phyloP scores from a whole-genome alignment of 53 echinoderm and acorn worm genomes.

The Luidia sarsii region DNA sequence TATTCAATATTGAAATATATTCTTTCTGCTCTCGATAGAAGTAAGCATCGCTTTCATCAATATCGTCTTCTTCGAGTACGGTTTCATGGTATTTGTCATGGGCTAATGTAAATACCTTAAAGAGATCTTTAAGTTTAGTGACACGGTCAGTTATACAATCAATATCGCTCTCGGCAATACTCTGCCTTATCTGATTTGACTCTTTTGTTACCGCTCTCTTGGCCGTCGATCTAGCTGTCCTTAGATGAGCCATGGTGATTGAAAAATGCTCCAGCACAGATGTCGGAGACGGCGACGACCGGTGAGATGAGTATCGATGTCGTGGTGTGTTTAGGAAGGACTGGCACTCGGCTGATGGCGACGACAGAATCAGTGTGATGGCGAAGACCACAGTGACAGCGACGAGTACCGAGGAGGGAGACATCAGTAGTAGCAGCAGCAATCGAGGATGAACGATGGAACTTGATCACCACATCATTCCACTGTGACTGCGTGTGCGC shows the following conservation, averaged over 20 bases:
- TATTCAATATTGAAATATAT: constrained; percentile 13
- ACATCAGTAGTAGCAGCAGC: too few species aligned
- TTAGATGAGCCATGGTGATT: constrained; percentile 6
- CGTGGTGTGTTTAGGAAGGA: too few species aligned
- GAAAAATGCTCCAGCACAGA: too few species aligned
- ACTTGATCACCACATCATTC: too few species aligned
- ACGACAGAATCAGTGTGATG: too few species aligned
- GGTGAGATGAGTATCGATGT: too few species aligned
- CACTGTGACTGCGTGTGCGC: too few species aligned
- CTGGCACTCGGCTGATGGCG: too few species aligned
- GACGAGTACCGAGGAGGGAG: too few species aligned
- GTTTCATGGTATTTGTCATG: constrained; percentile 1
- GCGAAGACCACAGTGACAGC: too few species aligned
- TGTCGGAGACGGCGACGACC: too few species aligned
- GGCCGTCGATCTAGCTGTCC: constrained; percentile 32
- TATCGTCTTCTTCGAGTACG: constrained; percentile 24
- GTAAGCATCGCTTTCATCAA: constrained; percentile 44
- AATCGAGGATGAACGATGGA: too few species aligned
- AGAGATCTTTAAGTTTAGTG: background rate
- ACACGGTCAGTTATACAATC: background rate
- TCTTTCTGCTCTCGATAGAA: constrained; percentile 28
- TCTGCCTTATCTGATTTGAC: constrained; percentile 30
- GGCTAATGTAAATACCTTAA: background rate
- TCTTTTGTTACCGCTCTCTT: constrained; percentile 31
- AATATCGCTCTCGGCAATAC: constrained; percentile 21